Evolutionary conservation across 2,888 invertebrate species (phyloP).

Genomic region (Andrena praecox): DNA sequence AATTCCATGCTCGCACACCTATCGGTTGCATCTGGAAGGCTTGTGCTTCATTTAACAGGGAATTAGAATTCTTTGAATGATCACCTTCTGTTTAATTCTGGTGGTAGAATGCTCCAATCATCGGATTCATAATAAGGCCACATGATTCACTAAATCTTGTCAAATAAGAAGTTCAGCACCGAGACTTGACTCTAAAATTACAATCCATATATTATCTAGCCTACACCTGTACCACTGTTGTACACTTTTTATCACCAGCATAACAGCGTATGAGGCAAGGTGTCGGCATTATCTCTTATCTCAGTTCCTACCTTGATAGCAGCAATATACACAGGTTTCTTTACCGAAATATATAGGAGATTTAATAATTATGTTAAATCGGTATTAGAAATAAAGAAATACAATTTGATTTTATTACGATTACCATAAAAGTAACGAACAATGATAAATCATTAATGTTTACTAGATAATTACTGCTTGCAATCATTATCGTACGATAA

Average conservation of each 20-base stretch:
- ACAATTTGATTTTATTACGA: not conserved
- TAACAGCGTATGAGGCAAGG: conserved; percentile 71
- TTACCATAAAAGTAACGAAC: not conserved
- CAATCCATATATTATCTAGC: conserved; percentile 66
- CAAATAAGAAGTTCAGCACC: conserved; percentile 41
- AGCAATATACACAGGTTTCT: conserved; percentile 50
- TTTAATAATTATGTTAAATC: conserved; percentile 6
- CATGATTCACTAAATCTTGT: conserved; percentile 81
- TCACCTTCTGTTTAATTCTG: conserved; percentile 94
- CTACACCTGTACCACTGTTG: conserved; percentile 50
- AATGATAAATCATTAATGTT: not conserved
- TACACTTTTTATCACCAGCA: conserved; percentile 75
- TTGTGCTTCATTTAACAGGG: not conserved
- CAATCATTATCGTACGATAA: not conserved
- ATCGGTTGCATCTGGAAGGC: not conserved
- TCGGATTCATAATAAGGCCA: conserved; percentile 89
- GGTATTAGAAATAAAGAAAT: not conserved
- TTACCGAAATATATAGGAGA: conserved; percentile 36
- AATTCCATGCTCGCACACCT: conserved; percentile 1
- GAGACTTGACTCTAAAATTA: conserved; percentile 58
- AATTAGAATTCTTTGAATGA: conserved; percentile 7
- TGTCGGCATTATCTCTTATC: conserved; percentile 83
- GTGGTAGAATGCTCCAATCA: conserved; percentile 94
- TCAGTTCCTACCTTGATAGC: conserved; percentile 76
- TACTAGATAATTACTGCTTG: not conserved